Base-by-base conservation (phyloP, 2,113 vertebrate species). In the Phycodurus eques region DNA sequence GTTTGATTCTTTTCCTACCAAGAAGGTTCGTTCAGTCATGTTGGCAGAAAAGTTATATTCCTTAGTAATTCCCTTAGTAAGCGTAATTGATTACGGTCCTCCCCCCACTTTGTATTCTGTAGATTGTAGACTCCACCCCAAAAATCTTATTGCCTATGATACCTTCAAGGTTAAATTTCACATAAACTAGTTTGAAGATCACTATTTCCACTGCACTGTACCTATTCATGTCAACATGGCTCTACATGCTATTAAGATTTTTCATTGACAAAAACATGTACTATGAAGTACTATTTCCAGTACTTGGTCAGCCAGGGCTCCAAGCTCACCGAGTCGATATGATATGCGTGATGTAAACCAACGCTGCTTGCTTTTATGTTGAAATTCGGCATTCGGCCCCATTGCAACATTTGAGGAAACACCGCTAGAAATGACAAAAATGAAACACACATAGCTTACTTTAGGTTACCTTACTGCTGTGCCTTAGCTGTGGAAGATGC, bases 21-120 rank as follows among this genome's bases (percentile, higher is more conserved):
- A 92, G 81, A 91, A 96, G 94, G 95, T 96, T 95, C 94, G 96
- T 95, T 80, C 13, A 63, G 71, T 67, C 61, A 61, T 75, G 69
- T 67, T 47, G 73, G 63, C 22, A 42, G 73, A 64, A 22, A 67
- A 42, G 44, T 1, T 1, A 17, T 39, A 72, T 73, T 54, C 59
- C 70, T 59, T 2, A 57, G 44, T 47, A 22, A 19, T 54, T 8
- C 33, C 67, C 49, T 14, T 12, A 42, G 33, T 12, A 42, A 68
- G 49, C 15, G 31, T 22, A n/a, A 9, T 22, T 64, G 39, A 14
- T 43, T n/a, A 12, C 39, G 6, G 19, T 12, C 19, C 11, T 35
- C 1, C 31, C 14, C 15, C 14, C 33, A 35, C 7, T 17, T 61
- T 61, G 59, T 61, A 9, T 35, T 1, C 11, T 59, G 56, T 59